Base-by-base conservation (phyloP, 2,888 invertebrate genomes). In the Caenorhabditis sp. region DNA sequence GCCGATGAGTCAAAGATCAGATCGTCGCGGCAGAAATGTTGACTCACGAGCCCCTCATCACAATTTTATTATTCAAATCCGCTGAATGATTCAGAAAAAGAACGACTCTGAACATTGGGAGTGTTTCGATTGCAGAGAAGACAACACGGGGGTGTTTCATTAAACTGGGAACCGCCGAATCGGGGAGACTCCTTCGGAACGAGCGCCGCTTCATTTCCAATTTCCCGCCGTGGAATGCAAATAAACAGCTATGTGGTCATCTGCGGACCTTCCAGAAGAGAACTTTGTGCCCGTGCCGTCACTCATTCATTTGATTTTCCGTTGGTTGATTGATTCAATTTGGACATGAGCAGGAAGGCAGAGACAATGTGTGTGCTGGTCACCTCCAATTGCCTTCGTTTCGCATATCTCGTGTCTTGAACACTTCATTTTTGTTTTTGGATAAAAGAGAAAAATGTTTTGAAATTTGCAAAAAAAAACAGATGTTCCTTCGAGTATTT, bases 151-250 rank as follows among this genome's bases (percentile, higher is more conserved):
- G 15, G 40, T 20, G 15, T 32, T 70, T 55, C 53, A 71, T 61
- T 71, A 55, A 71, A 71, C 35, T 40, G 58, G 51, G 24, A 15
- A n/a, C n/a, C n/a, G n/a, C n/a, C n/a, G n/a, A n/a, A n/a, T n/a
- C n/a, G n/a, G n/a, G n/a, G 24, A 40, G 61, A 62, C 60, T 53
- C n/a, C 65, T 65, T 37, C 53, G 55, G 47, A 40, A 51, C 51
- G 40, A 61, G 51, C 61, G 61, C n/a, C n/a, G n/a, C 62, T 47
- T 72, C 51, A 37, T 70, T 64, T 72, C 61, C 50, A 64, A 72
- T 72, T 72, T 72, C 71, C 69, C 35, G 24, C 18, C 32, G 5
- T 15, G 6, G 20, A 69, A 50, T 60, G 37, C 60, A 62, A 37
- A 60, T 35, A 60, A 40, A 60, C 60, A 20, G 13, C 28, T 35